Evolutionary conservation across 2,888 invertebrate genomes (phyloP), one percentile per base, ranked within the genome.

Genomic region (Syrista parreyssii): DNA sequence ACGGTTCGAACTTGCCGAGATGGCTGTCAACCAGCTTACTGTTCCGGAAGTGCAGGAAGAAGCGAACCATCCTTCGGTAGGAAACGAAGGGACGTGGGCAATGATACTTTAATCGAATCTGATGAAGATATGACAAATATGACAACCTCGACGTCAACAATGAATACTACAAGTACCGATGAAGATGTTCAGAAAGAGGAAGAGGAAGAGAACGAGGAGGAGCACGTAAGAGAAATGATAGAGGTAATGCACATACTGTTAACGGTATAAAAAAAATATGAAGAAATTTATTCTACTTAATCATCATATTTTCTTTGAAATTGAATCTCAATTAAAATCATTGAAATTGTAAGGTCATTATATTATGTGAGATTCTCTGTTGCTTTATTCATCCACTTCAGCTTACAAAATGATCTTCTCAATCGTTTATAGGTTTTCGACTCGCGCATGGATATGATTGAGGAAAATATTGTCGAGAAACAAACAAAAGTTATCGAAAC

Each of bases 1-100:
- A 98, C 97, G 0, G 98, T 98, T 0, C 93, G 96, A 78, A 97
- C 97, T 0, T 98, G 98, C 86, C 93, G 97, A 71, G 97, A 97
- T 75, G 97, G 97, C 11, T 98, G 98, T 88, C 97, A 97, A 89
- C 97, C 98, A 73, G 97, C 97, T 12, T 97, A 97, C 86, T 97
- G 97, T 88, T 95, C 95, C 35, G 90, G 91, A n/a, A 95, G 95
- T 36, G 94, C 95, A 4, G 97, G 97, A 55, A 93, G 97, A 79
- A 95, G 94, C 80, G 97, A 97, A 86, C 96, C 96, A 0, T 97
- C 97, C 0, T 96, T 96, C 86, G 97, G 97, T 0, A 93, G 95
- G 81, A 94, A 95, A 77, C 93, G 95, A 84, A 92, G 95, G 84
- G 94, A 93, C 75, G 92, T 93, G 0, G 75, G 93, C 1, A 93